Percentiles rank a stretch among this genome's conserved stretches.
These are phyloP conservation scores for Lates calcarifer DNA, from an alignment of 2,113 vertebrate species.

Conservation along the genomic window DNA sequence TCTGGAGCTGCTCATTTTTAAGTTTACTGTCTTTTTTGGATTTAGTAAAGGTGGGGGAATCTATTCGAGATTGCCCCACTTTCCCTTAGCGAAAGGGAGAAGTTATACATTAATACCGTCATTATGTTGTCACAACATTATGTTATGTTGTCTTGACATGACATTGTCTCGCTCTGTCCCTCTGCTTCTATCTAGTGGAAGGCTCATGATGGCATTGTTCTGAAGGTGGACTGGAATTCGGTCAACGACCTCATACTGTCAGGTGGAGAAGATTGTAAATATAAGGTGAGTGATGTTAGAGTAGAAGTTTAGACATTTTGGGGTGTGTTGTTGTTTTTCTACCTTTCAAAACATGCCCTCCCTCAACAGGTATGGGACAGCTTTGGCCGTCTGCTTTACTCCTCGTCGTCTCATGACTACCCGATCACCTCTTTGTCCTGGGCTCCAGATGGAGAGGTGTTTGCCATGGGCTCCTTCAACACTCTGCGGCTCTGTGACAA, in stretches of 20 bases:
- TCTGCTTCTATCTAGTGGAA: conserved; percentile 89
- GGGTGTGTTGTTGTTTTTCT: not conserved
- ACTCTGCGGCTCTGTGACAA: conserved; percentile 96
- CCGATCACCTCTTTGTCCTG: conserved; percentile 94
- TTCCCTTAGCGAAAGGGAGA: not conserved
- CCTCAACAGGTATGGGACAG: conserved; percentile 94
- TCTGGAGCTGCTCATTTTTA: not conserved
- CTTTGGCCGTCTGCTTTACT: conserved; percentile 89
- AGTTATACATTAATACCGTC: conserved; percentile 4
- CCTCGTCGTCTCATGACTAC: conserved; percentile 89
- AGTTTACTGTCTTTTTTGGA: not conserved
- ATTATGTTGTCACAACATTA: not conserved
- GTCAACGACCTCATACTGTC: conserved; percentile 96
- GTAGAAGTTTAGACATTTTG: not conserved
- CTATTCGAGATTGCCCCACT: not conserved
- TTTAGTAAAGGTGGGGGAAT: not conserved
- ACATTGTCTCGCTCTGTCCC: not conserved
- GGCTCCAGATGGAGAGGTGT: conserved; percentile 94
- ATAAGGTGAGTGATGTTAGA: conserved; percentile 87
- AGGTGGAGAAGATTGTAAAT: conserved; percentile 97
- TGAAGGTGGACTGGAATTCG: conserved; percentile 97
- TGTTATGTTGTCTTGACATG: not conserved
- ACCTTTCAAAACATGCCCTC: conserved; percentile 2
- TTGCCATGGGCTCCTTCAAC: conserved; percentile 96
- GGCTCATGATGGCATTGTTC: conserved; percentile 94